phyloP scores from a whole-genome alignment of 1,140 invertebrate genomes.

The Drosophila ironensis region DNA sequence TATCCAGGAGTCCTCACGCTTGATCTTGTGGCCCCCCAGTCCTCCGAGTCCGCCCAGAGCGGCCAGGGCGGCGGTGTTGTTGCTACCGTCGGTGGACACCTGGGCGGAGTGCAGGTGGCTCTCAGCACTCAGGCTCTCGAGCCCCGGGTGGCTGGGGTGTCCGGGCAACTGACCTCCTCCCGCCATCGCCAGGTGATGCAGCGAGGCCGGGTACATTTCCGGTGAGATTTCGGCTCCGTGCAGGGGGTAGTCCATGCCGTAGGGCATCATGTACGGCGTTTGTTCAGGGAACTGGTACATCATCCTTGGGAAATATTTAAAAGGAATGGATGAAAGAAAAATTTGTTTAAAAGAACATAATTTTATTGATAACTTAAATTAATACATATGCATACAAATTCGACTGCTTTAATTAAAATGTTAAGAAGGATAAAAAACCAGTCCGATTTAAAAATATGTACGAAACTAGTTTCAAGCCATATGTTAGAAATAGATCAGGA shows the following conservation, averaged over 20 bases:
- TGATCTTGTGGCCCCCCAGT: slow-evolving; percentile 67
- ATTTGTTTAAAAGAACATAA: no score
- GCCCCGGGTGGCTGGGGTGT: slow-evolving; percentile 63
- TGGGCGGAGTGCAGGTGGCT: slow-evolving; percentile 69
- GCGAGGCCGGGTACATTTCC: slow-evolving; percentile 50
- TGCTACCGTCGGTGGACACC: slow-evolving; percentile 62
- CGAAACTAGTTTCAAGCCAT: no score
- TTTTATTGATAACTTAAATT: neutral
- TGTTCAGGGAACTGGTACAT: slow-evolving; percentile 79
- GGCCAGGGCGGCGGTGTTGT: slow-evolving; percentile 70
- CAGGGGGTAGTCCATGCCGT: slow-evolving; percentile 74
- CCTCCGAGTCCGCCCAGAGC: slow-evolving; percentile 63
- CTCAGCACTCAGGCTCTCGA: slow-evolving; percentile 66
- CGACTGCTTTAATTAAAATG: no score
- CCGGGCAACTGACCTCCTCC: slow-evolving; percentile 54
- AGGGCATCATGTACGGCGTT: slow-evolving; percentile 81
- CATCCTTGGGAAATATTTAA: slow-evolving; percentile 39
- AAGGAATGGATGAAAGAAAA: no score
- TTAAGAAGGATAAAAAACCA: no score
- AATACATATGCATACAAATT: neutral
- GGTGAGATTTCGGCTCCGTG: slow-evolving; percentile 61
- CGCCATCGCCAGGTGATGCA: slow-evolving; percentile 57
- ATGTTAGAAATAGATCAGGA: no score
- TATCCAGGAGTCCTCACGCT: slow-evolving; percentile 76
- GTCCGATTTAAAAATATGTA: no score